Evolutionary conservation across 2,888 invertebrate genomes (phyloP), one percentile per base, ranked within the genome.

Genomic region (Pogonocherus hispidulus): DNA sequence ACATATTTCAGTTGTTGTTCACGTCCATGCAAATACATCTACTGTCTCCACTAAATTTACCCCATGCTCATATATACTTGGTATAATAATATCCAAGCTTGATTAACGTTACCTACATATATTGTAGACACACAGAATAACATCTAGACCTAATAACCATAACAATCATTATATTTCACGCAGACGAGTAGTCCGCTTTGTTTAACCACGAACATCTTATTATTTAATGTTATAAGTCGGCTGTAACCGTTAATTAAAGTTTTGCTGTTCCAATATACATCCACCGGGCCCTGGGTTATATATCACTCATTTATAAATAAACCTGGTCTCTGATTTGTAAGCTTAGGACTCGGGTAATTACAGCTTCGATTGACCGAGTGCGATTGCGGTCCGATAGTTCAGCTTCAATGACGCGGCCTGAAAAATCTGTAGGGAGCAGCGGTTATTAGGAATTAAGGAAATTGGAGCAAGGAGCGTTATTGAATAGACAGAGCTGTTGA

Each of bases 241-340:
- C 51, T 35, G 54, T 52, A 22, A 41, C 46, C 56, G 27, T 41
- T 67, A 64, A 67, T 67, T 55, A 51, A 59, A 66, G 27, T 60
- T 47, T 54, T 51, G 46, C 46, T 59, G 62, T 49, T 49, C 37
- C 64, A 46, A 64, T 63, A 54, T 49, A 68, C 47, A 47, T 56
- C 51, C 65, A 41, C n/a, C 52, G 27, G 35, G 23, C 55, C 55
- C 27, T 47, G 27, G 47, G 64, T 64, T 22, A 37, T 56, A 68
- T 65, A 62, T 66, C 44, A 60, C 59, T 62, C n/a, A n/a, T 62
- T 60, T 65, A 65, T 62, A 60, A 60, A 68, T 65, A 41, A 56
- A 55, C 19, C 56, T 18, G 47, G 41, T 51, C 16, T 41, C 62
- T 66, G 69, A 66, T 69, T 69, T 62, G 65, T 66, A 66, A 57